A percentile compares a stretch with the other conserved stretches of the same genome.
phyloP scores from a whole-genome alignment of 2,113 vertebrate genomes.

The Gallinago paraguaiae region DNA sequence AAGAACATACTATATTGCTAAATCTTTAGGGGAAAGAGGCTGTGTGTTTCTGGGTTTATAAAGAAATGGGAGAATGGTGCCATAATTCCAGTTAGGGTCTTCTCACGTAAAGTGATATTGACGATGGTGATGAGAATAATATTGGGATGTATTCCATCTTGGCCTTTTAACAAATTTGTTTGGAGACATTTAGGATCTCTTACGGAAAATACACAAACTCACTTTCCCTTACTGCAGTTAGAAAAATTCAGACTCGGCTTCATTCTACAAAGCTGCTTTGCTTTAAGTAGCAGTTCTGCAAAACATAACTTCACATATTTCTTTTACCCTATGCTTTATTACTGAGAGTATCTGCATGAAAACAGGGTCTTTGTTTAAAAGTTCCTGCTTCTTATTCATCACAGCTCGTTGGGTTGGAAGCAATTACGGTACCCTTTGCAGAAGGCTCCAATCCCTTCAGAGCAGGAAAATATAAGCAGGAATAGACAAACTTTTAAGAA shows the following conservation, averaged over 20 bases:
- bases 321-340: constrained; percentile 36
- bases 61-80: background rate
- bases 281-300: constrained; percentile 45
- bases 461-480: constrained; percentile 7
- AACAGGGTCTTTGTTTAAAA: constrained; percentile 44
- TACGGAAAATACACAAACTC: background rate
- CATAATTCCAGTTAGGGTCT: background rate
- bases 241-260: background rate
- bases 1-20: background rate
- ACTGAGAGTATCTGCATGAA: constrained; percentile 49
- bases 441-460: constrained; percentile 7
- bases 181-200: background rate
- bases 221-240: background rate
- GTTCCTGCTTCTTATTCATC: constrained; percentile 59
- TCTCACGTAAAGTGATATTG: background rate
- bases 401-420: constrained; percentile 44
- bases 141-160: background rate
- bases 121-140: background rate
- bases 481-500: constrained; percentile 33
- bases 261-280: background rate
- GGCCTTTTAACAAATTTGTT: background rate
- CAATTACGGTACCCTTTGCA: background rate
- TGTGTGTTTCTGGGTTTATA: background rate
- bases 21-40: background rate
- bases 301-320: constrained; percentile 50